phyloP scores from a whole-genome alignment of 2,113 vertebrate genomes.

The Bambusicola thoracicus region DNA sequence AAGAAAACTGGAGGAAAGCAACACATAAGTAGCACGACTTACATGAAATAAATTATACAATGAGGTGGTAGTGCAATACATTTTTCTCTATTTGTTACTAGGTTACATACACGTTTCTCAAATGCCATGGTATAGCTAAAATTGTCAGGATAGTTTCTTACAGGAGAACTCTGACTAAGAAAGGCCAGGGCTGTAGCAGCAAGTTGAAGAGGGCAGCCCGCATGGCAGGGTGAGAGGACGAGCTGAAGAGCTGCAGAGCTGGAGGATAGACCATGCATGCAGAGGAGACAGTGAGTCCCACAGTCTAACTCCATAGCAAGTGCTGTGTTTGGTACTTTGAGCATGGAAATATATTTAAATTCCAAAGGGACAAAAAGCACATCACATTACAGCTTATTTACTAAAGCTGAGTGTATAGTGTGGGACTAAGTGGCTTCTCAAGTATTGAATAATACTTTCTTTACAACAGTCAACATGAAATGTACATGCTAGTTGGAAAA shows the following conservation, averaged over 20 bases:
- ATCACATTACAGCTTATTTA: no score
- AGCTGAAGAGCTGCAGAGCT: neutral
- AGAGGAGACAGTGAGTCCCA: neutral
- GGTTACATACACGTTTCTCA: neutral
- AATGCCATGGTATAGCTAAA: neutral
- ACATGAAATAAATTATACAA: neutral
- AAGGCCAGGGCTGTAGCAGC: neutral
- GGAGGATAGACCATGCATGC: neutral
- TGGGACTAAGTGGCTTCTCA: neutral
- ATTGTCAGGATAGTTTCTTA: neutral
- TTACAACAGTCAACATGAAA: neutral
- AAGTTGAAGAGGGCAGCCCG: neutral
- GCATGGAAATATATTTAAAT: neutral
- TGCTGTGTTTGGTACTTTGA: neutral
- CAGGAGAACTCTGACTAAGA: neutral
- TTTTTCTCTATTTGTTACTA: neutral
- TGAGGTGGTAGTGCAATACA: fast-evolving
- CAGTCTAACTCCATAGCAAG: neutral
- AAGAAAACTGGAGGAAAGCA: neutral
- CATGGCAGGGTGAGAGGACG: neutral
- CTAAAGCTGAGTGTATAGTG: neutral
- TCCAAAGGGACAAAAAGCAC: neutral
- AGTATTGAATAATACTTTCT: neutral
- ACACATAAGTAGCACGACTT: fast-evolving
- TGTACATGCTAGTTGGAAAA: neutral